Evolutionary conservation across 2,113 vertebrate species (phyloP), one percentile per base, ranked within the genome.

Genomic region (Thamnaconus septentrionalis): DNA sequence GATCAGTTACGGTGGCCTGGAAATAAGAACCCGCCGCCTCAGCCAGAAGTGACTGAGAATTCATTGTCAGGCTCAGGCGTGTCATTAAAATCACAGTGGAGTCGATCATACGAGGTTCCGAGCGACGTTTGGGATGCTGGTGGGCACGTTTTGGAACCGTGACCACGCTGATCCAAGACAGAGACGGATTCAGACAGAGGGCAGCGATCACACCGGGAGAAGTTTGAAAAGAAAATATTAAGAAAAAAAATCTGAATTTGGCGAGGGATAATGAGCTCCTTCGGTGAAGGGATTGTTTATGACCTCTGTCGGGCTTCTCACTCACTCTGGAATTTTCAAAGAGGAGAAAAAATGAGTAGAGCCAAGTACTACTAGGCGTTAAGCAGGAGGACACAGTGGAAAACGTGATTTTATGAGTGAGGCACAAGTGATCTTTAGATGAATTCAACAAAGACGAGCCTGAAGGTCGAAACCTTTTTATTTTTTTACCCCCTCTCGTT

Each of bases 251-350:
- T 61, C 61, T 57, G 49, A 79, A 59, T 79, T 71, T 53, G 66
- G 73, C 64, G 44, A 73, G 70, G 49, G 75, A 67, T 63, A 76
- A 78, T 75, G 70, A 73, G 76, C 70, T 78, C 75, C 66, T 81
- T 76, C 57, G 62, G 54, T 18, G 70, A 59, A 76, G 54, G 48
- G 44, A 44, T 53, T 70, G 61, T 70, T 83, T 75, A 77, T 79
- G 73, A 78, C 61, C 65, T 18, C 62, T 80, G 61, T 56, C 7
- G n/a, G 78, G 82, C 71, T 62, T 54, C 59, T 62, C 74, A 61
- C 64, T 68, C 59, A 73, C 73, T 66, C 57, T 51, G 0, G 5
- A 64, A 52, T 51, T 8, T 8, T 56, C 67, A 64, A 45, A 41
- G 52, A 5, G 31, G 40, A 56, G 59, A 61, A 66, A 31, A 31